Evolutionary conservation across 1,140 invertebrate genomes (phyloP).

Genomic region (Thalassaphorura encarpata): DNA sequence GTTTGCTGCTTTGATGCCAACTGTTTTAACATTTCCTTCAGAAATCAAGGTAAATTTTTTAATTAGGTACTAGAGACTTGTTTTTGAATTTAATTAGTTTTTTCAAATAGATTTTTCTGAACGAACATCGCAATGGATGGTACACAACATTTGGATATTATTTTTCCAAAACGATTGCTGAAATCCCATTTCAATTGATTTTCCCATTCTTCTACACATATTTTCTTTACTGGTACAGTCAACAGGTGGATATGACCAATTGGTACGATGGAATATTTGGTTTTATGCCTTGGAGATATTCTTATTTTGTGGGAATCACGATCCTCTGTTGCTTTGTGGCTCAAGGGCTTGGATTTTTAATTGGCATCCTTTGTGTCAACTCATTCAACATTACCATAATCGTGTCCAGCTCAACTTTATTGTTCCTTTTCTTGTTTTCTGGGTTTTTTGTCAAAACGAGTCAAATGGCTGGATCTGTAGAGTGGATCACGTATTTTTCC

Average conservation of each 20-base stretch:
- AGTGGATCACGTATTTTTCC: conserved; percentile 9
- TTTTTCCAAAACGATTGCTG: conserved; percentile 11
- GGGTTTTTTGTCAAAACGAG: conserved; percentile 13
- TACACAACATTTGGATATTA: conserved; percentile 11
- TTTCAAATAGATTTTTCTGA: conserved; percentile 8
- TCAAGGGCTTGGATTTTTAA: conserved; percentile 16
- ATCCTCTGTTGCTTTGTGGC: conserved; percentile 8
- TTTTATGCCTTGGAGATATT: conserved; percentile 7
- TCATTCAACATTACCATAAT: conserved; percentile 12
- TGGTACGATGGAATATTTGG: conserved; percentile 9
- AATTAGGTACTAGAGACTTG: not conserved
- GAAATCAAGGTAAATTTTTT: conserved; percentile 12
- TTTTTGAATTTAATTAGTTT: not conserved
- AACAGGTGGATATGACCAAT: conserved; percentile 4
- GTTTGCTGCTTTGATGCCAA: conserved; percentile 22
- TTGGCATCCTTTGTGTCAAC: conserved; percentile 15
- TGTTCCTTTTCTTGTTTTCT: conserved; percentile 14
- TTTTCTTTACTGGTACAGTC: conserved; percentile 13
- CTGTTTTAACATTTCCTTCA: conserved; percentile 13
- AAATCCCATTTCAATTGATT: conserved; percentile 13
- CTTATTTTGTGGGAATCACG: not conserved
- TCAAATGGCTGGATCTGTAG: conserved; percentile 6
- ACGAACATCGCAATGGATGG: conserved; percentile 17
- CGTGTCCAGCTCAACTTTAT: conserved; percentile 4
- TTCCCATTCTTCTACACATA: conserved; percentile 4